phyloP scores from a whole-genome alignment of 1,140 invertebrate species.

The Antheraea mylitta region DNA sequence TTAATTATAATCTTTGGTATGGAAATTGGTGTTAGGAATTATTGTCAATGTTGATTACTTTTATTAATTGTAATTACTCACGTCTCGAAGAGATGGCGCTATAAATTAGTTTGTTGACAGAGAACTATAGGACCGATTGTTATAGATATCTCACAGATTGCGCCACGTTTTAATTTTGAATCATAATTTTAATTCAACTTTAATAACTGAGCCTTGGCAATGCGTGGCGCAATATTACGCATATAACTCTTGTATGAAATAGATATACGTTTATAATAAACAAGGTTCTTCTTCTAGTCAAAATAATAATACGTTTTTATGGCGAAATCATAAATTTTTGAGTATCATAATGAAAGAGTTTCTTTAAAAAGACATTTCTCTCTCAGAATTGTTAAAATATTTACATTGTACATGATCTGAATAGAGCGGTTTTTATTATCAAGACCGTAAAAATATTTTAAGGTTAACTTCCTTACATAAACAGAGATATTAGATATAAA shows the following conservation, averaged over 20 bases:
- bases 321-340: background rate
- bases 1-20: no score
- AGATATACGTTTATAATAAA: background rate
- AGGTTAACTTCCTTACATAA: background rate
- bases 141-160: no score
- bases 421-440: background rate
- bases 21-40: no score
- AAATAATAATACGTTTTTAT: background rate
- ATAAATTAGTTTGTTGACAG: no score
- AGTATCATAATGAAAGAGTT: background rate
- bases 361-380: background rate
- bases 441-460: background rate
- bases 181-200: no score
- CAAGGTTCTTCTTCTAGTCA: background rate
- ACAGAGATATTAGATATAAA: background rate
- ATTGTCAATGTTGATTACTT: no score
- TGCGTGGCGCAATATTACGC: no score
- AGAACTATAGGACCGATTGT: no score
- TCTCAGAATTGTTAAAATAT: background rate
- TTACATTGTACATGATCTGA: conserved; percentile 1
- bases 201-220: no score
- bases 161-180: no score
- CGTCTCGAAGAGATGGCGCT: no score
- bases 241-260: background rate
- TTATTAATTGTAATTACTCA: no score